Percentiles rank a stretch among this genome's conserved stretches.
These are phyloP conservation scores for Pristionchus mayeri DNA, from an alignment of 2,888 invertebrate species.

Conservation along the genomic window DNA sequence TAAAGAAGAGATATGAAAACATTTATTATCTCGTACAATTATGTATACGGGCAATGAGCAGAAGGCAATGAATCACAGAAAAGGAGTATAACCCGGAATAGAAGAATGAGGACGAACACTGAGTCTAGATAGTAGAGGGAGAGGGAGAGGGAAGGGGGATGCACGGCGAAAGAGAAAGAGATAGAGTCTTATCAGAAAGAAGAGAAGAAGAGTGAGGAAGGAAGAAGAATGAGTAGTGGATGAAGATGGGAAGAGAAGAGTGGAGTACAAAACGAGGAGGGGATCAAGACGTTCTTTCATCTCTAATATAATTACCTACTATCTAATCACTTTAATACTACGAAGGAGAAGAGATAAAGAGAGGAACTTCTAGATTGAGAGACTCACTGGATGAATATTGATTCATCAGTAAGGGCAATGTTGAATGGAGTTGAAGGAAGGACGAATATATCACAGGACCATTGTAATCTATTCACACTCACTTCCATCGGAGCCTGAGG, in stretches of 20 bases:
- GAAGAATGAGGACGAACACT: not conserved
- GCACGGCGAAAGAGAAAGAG: not conserved
- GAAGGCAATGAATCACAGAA: not conserved
- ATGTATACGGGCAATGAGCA: not conserved
- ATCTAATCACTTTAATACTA: slow-evolving; percentile 5
- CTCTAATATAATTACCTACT: not conserved
- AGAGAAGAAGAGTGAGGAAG: not conserved
- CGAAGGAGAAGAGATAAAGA: slow-evolving; percentile 10
- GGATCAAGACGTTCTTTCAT: not conserved
- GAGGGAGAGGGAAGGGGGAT: not conserved
- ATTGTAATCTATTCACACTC: not conserved
- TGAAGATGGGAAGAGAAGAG: not conserved
- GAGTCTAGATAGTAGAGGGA: not conserved
- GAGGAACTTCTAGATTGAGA: slow-evolving; percentile 1
- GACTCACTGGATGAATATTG: not conserved
- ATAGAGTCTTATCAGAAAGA: slow-evolving; percentile 4
- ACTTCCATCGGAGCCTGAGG: slow-evolving; percentile 23
- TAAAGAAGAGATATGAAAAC: not conserved
- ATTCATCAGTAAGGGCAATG: slow-evolving; percentile 32
- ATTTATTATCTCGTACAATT: not conserved
- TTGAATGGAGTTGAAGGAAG: slow-evolving; percentile 41
- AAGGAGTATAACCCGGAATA: not conserved
- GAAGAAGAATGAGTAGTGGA: not conserved
- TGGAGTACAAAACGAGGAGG: too few species aligned
- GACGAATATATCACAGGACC: slow-evolving; percentile 43